Base-by-base conservation (phyloP, 1,140 invertebrate species). In the Daktulosphaira vitifoliae region DNA sequence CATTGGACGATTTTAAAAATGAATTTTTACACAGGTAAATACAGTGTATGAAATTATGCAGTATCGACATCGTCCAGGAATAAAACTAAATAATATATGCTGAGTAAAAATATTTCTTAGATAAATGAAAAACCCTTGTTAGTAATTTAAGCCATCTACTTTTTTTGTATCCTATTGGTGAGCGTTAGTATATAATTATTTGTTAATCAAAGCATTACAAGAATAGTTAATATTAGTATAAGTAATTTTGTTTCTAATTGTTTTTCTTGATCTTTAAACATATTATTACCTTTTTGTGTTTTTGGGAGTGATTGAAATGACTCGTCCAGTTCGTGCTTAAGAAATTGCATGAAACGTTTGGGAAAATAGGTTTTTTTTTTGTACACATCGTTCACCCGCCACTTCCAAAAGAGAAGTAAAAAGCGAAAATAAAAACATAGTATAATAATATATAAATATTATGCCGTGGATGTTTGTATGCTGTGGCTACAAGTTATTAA, bases 241-340 rank as follows among this genome's bases (percentile, higher is more conserved):
- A 39, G 39, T 48, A 62, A 18, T 42, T 54, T 16, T 48, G 9
- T 59, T 46, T 44, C 29, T 44, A 2, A 44, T 46, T 56, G 13
- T 54, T 39, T 54, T 39, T 54, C 38, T 54, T 25, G 18, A 38
- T 25, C 3, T 56, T 62, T 13, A 33, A 62, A 46, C 20, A 62
- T 29, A 62, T 48, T n/a, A 23, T 62, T 62, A 62, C 56, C 56
- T 62, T 62, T n/a, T 44, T 29, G 16, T 33, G 25, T 62, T 22
- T 33, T 62, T 62, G 56, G 56, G 56, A 62, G 23, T 39, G 56
- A 62, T 62, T 62, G 39, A 62, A 62, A 62, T 46, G 56, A 62
- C 56, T 62, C 42, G 42, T 62, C 56, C 56, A 62, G 56, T 62
- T 62, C 56, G 26, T 44, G 39, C 29, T 38, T 59, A 46, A 46